Percentiles rank a stretch among this genome's conserved stretches.
phyloP scores from a whole-genome alignment of 2,797 vertebrate species.

The Esox masquinongy region DNA sequence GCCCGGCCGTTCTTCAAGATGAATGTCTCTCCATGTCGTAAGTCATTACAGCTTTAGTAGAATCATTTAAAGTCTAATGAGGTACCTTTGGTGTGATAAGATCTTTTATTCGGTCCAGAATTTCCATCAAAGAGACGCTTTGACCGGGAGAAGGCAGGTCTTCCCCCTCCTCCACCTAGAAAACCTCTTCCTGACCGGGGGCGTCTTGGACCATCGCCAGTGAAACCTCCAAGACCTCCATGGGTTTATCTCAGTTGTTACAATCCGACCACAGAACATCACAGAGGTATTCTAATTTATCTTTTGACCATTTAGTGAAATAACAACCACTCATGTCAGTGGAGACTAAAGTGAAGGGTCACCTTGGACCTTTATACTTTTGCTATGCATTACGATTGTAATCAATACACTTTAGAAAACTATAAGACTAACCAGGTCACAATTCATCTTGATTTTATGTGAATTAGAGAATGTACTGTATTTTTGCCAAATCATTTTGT shows the following conservation, averaged over 20 bases:
- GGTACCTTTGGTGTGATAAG: not conserved
- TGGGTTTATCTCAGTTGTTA: constrained; percentile 60
- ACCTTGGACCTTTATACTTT: too few relatives aligned
- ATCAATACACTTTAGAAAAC: too few relatives aligned
- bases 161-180: constrained; percentile 24
- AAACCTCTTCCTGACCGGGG: constrained; percentile 58
- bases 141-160: constrained; percentile 18
- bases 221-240: constrained; percentile 70
- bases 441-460: too few relatives aligned
- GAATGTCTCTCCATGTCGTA: constrained; percentile 52
- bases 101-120: constrained; percentile 29
- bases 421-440: too few relatives aligned
- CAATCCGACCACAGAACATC: not conserved
- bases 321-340: not conserved
- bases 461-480: too few relatives aligned
- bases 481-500: too few relatives aligned
- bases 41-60: constrained; percentile 31
- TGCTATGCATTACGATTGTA: too few relatives aligned
- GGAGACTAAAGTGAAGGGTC: too few relatives aligned
- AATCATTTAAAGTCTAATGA: not conserved
- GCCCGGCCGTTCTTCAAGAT: constrained; percentile 64
- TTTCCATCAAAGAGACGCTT: constrained; percentile 37
- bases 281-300: constrained; percentile 25
- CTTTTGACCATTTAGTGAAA: not conserved
- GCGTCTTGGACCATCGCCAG: constrained; percentile 46